A percentile compares a stretch with the other conserved stretches of the same genome.
Evolutionary conservation across 1,140 invertebrate species (phyloP).

Genomic region (Zaprionus ornatus): DNA sequence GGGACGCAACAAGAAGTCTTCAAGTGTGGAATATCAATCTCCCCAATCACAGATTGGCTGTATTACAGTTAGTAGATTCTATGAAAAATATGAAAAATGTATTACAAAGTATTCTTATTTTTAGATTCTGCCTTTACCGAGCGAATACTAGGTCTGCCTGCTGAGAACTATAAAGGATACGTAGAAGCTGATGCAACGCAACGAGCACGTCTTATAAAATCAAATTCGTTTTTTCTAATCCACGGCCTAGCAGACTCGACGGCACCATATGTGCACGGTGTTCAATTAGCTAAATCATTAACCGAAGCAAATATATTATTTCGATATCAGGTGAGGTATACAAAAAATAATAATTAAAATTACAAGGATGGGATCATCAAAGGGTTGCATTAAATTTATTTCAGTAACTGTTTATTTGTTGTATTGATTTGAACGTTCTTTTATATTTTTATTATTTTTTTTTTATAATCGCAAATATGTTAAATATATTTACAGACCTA

Average conservation of each 20-base stretch:
- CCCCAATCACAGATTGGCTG: slow-evolving; percentile 97
- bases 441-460: not conserved
- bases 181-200: slow-evolving; percentile 95
- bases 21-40: slow-evolving; percentile 96
- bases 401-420: no score
- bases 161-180: slow-evolving; percentile 96
- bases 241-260: slow-evolving; percentile 94
- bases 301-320: slow-evolving; percentile 94
- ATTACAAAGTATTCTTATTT: not conserved
- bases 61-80: slow-evolving; percentile 92
- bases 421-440: not conserved
- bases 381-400: no score
- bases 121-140: slow-evolving; percentile 97
- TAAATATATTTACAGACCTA: slow-evolving; percentile 87
- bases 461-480: not conserved
- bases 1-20: slow-evolving; percentile 93
- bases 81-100: not conserved
- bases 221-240: slow-evolving; percentile 93
- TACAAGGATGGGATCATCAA: no score
- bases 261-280: slow-evolving; percentile 95
- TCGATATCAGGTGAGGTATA: slow-evolving; percentile 91
- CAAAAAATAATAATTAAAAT: no score
- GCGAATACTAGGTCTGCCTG: slow-evolving; percentile 93
- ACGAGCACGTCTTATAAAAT: slow-evolving; percentile 92
- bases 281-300: slow-evolving; percentile 93